Evolutionary conservation across 2,113 vertebrate species (phyloP).

Genomic region (Cephalopholis sonnerati): DNA sequence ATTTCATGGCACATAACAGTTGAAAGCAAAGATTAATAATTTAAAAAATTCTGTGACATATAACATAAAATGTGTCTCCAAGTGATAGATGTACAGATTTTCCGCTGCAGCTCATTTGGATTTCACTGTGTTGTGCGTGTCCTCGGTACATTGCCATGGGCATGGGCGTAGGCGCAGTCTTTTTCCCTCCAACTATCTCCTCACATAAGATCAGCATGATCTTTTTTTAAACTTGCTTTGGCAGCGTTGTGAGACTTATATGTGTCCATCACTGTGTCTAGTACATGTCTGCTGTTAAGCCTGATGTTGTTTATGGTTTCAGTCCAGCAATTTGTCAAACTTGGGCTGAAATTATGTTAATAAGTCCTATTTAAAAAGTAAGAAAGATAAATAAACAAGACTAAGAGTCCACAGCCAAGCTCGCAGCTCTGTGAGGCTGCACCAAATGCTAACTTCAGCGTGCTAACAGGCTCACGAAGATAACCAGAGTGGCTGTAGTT

Average conservation of each 20-base stretch:
- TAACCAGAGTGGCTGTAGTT: too few species aligned
- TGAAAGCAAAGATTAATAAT: neutral
- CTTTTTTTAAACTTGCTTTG: constrained; percentile 38
- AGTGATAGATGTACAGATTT: constrained; percentile 32
- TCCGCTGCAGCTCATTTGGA: constrained; percentile 33
- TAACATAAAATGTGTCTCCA: constrained; percentile 1
- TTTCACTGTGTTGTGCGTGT: constrained; percentile 18
- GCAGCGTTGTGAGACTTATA: constrained; percentile 29
- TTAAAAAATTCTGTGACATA: neutral
- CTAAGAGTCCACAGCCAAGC: too few species aligned
- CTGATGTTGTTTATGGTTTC: neutral
- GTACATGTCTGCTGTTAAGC: constrained; percentile 13
- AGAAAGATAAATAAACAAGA: neutral
- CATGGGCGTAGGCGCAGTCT: constrained; percentile 38
- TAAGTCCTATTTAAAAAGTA: neutral
- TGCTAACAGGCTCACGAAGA: too few species aligned
- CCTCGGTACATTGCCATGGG: constrained; percentile 35
- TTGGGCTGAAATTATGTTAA: neutral
- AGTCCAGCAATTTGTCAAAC: neutral
- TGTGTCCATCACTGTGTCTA: constrained; percentile 43
- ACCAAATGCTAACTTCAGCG: too few species aligned
- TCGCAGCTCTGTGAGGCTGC: too few species aligned
- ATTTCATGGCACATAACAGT: neutral
- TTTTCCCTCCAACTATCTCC: constrained; percentile 36
- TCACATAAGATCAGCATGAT: constrained; percentile 24